Evolutionary conservation across 2,797 vertebrate genomes (phyloP), one percentile per base, ranked within the genome.

Genomic region (Spinibarbus caldwelli): DNA sequence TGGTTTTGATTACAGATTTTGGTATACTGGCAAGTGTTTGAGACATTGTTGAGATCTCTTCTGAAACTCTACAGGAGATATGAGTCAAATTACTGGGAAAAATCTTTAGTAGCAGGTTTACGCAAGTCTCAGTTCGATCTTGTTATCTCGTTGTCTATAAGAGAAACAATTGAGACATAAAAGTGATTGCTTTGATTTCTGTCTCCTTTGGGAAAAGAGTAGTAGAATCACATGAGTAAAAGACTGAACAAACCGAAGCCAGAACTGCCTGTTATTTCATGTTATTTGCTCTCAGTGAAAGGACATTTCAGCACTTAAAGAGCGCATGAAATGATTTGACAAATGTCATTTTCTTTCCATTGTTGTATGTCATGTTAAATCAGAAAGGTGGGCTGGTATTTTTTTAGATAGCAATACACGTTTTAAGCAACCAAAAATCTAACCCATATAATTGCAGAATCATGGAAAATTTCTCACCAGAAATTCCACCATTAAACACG

Each of bases 241-340:
- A 5, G 17, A 8, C 6, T 36, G 2, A 68, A 34, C 21, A 7
- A 36, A 54, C 21, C 2, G 11, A n/a, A 1, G 6, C 49, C 31
- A 54, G 14, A 54, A 9, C 11, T 38, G 6, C 11, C 31, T 26
- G 36, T 14, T 77, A 77, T 77, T 57, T 59, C 29, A 77, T 77
- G 49, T 77, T 77, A 75, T 75, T 77, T 57, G 34, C 52, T 26
- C 34, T 38, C 23, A 1, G 31, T 77, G 52, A 77, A 77, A 38
- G 23, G 3, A 77, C 49, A 77, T 34, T 57, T 77, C 75, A 38
- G 49, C 21, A n/a, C 21, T 76, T 36, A 54, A n/a, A 54, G 49
- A 76, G 21, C 15, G 7, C 29, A 23, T 67, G 34, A 21, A 67
- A 38, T 38, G 21, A 34, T 26, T 38, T 38, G 23, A 57, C 21